Evolutionary conservation across 2,113 vertebrate genomes (phyloP).

Genomic region (Indicator maculatus): DNA sequence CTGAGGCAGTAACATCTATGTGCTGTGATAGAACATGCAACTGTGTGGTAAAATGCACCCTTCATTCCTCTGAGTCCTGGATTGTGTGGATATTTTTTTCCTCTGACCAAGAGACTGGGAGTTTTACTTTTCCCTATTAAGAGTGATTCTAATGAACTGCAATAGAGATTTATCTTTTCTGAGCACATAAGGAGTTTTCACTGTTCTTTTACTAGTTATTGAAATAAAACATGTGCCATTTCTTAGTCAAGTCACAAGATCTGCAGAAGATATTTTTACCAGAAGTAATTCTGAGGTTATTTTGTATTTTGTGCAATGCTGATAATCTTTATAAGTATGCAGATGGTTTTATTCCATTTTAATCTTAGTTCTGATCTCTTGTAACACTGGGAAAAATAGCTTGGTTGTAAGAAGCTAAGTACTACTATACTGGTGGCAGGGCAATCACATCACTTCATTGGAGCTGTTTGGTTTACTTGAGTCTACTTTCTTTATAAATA

Average conservation of each 20-base stretch:
- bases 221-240: not conserved
- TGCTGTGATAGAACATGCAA: not conserved
- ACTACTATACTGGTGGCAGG: not conserved
- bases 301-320: not conserved
- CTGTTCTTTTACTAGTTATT: not conserved
- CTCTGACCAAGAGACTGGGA: not conserved
- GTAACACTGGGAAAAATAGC: not conserved
- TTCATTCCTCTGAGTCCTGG: not conserved
- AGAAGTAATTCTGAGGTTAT: not conserved
- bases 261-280: not conserved
- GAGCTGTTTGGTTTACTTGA: not conserved
- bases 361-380: not conserved
- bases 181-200: not conserved
- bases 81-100: not conserved
- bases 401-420: not conserved
- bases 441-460: not conserved
- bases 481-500: not conserved
- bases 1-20: not conserved
- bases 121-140: not conserved
- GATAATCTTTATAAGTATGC: not conserved
- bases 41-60: not conserved
- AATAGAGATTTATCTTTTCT: not conserved
- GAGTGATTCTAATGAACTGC: not conserved
- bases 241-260: not conserved
- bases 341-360: not conserved